Conservation (phyloP, 2,888 invertebrate species). For the Caenorhabditis sp. region DNA sequence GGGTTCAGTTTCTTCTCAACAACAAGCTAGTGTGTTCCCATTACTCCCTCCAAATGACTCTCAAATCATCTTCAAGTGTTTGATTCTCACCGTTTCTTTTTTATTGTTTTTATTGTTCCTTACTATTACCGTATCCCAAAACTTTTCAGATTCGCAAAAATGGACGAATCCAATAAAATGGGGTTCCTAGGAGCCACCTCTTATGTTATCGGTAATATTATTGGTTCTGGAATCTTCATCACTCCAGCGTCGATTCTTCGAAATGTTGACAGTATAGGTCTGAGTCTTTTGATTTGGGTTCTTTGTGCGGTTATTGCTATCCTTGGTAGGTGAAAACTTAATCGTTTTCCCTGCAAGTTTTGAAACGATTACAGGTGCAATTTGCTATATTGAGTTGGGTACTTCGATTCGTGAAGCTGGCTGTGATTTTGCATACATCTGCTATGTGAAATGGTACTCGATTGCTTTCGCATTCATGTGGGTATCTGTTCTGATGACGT, state of each 20-base stretch:
- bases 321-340: slow-evolving; percentile 70
- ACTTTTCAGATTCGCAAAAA: slow-evolving; percentile 36
- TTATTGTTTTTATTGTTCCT: not conserved
- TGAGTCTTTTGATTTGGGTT: slow-evolving; percentile 94
- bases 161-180: slow-evolving; percentile 80
- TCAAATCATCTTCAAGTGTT: slow-evolving; percentile 24
- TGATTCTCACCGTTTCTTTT: not conserved
- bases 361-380: slow-evolving; percentile 73
- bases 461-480: slow-evolving; percentile 83
- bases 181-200: slow-evolving; percentile 80
- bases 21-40: slow-evolving; percentile 7
- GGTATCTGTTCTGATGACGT: slow-evolving; percentile 82
- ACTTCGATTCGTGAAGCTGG: slow-evolving; percentile 82
- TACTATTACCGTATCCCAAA: slow-evolving; percentile 3
- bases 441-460: slow-evolving; percentile 77
- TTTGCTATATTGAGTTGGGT: slow-evolving; percentile 82
- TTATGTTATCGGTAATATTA: slow-evolving; percentile 82
- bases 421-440: slow-evolving; percentile 83
- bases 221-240: slow-evolving; percentile 83
- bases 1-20: slow-evolving; percentile 11
- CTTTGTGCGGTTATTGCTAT: slow-evolving; percentile 88
- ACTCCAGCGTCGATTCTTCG: slow-evolving; percentile 76
- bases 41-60: slow-evolving; percentile 12
- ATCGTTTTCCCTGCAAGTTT: not conserved
- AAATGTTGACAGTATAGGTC: slow-evolving; percentile 89